Evolutionary conservation across 1,140 invertebrate species (phyloP), one percentile per base, ranked within the genome.

Genomic region (Centruroides vittatus): DNA sequence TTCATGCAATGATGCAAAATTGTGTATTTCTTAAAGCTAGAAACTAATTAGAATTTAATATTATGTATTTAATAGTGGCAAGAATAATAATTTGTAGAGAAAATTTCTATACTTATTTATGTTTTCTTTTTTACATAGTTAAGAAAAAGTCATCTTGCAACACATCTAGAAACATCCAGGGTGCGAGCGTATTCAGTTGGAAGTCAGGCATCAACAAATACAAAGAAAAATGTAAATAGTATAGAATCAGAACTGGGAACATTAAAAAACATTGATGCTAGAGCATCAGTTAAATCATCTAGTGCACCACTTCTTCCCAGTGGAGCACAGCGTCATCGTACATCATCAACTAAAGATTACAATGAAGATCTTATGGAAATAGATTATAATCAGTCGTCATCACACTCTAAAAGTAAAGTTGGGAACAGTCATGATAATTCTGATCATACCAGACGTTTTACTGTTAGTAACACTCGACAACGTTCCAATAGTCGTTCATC

Each of bases 141-240:
- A 47, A 61, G 60, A 47, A 61, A 65, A 47, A 47, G 57, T 3
- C 63, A 61, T 48, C 41, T 66, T 47, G 55, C 59, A 47, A 13
- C 62, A 10, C 62, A 64, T 41, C 11, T 61, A 10, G 65, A 64
- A 41, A 54, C 56, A 41, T 64, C 54, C 5, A 55, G 66, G 10
- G 77, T 79, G 50, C 79, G 90, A 66, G 86, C 89, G 3, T 93
- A 93, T 72, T 92, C 89, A 36, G 85, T 93, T 54, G 91, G 90
- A 7, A 90, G 87, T 36, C 81, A 82, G 63, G 66, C 63, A 47
- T 47, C 59, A n/a, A 41, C 47, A 12, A 13, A 41, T n/a, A 8
- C 35, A 57, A 58, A 60, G 35, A 58, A 56, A 46, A 53, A 34
- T 55, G 47, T 55, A 5, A 61, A 50, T 12, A 46, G 59, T 7